Base-by-base conservation (phyloP, 2,113 vertebrate species). In the Amphiprion ocellaris region DNA sequence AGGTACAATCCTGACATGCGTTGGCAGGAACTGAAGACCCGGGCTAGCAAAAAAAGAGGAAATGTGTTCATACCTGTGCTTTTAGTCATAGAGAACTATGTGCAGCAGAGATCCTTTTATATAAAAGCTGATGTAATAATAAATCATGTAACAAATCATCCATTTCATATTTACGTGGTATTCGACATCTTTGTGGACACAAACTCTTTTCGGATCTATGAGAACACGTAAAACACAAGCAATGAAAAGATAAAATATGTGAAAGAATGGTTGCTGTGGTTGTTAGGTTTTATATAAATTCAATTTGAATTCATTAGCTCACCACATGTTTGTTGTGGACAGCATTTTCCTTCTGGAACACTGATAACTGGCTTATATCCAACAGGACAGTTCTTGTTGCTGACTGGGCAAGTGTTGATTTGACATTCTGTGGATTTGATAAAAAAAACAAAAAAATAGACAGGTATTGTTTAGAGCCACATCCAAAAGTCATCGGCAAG, bases 171-270 rank as follows among this genome's bases (percentile, higher is more conserved):
- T 95, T 95, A 99, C 98, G 96, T 95, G 77, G 83, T 98, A 98
- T 83, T 98, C 97, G 1, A 83, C 74, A 0, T 89, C 79, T 71
- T 87, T 74, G 4, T 95, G 87, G 5, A 97, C 96, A 14, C 98
- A 99, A 58, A 99, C 97, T 0, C 81, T 86, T 94, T 98, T 98
- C 68, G 96, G 92, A 56, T 86, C 98, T 99, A 74, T 21, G 21
- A 60, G 70, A 86, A 62, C 66, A 4, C 72, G 9, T 5, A 67
- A 54, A 12, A 77, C 19, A 66, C 7, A 11, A 37, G 6, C 14
- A 37, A 71, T 52, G 14, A 49, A 1, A 71, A 75, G 14, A 3
- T 3, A 41, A 47, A 28, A 1, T 64, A 30, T 30, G 30, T 30
- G 6, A 30, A 4, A 30, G 3, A 30, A 30, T 5, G 30, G 12